Evolutionary conservation across 1,140 invertebrate species (phyloP), one percentile per base, ranked within the genome.

Genomic region (Lasaia peninsularis): DNA sequence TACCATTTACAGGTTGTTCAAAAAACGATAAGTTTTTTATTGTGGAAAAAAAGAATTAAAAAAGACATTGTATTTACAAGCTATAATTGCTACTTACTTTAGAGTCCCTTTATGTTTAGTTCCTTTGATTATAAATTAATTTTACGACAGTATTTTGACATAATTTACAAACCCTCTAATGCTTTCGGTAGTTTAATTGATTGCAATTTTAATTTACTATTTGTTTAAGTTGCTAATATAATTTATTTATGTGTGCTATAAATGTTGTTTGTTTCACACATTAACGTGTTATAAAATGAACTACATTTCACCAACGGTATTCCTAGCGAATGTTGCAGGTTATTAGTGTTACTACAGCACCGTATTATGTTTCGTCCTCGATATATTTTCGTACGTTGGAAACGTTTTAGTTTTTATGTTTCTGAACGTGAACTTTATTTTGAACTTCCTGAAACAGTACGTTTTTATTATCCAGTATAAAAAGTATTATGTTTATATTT

Each of bases 171-270:
- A 20, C 9, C 37, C 37, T 44, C 5, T 44, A 44, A 44, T 20
- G 37, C 37, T 44, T 20, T 4, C 16, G 10, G 12, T 44, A 16
- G 10, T 14, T 44, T 44, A 44, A 18, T 44, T 10, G 14, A 44
- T 44, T 11, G 37, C 16, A 20, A 40, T 20, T 44, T 44, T 44
- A 44, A 44, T 44, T 40, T 40, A 40, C 37, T 10, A n/a, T n/a
- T n/a, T n/a, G n/a, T n/a, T 40, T 44, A 18, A 4, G 37, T 44
- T 44, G 37, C 37, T 44, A 14, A 18, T 44, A 44, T 44, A 44
- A 44, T 44, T 44, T 44, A 44, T 18, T 44, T 44, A 20, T 20
- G 37, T 44, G 37, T 18, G 37, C 37, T 44, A 44, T 44, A 14
- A 18, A 44, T 44, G 37, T 44, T 44, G 37, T 40, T 35, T 35